These are phyloP conservation scores for Drosophila mimica DNA, from an alignment of 2,888 invertebrate genomes.

Conservation along the genomic window DNA sequence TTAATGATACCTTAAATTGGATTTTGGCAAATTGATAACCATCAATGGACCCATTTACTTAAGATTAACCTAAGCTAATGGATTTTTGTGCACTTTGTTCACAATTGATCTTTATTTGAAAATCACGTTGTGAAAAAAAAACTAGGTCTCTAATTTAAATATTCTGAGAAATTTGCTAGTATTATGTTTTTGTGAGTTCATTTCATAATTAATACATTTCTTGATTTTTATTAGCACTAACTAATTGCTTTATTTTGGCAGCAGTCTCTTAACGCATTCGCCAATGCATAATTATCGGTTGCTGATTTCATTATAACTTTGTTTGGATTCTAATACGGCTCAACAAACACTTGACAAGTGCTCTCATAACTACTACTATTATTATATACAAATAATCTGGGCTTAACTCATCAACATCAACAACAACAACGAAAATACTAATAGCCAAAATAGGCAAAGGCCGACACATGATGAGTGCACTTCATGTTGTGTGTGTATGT, in stretches of 20 bases:
- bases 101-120: not conserved
- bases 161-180: not conserved
- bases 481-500: conserved; percentile 32
- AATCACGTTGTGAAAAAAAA: not conserved
- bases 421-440: conserved; percentile 21
- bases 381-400: conserved; percentile 9
- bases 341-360: conserved; percentile 4
- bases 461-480: conserved; percentile 66
- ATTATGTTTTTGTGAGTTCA: not conserved
- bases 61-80: not conserved
- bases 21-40: not conserved
- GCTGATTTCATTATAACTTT: not conserved
- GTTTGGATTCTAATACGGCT: not conserved
- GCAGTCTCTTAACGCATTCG: not conserved
- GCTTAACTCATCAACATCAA: conserved; percentile 52
- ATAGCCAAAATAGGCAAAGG: conserved; percentile 18
- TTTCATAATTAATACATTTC: not conserved
- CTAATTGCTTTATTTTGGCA: not conserved
- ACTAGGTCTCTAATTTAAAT: not conserved
- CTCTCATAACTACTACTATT: conserved; percentile 12
- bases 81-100: not conserved
- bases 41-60: not conserved
- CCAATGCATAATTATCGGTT: not conserved
- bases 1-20: conserved; percentile 4
- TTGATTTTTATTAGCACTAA: not conserved